phyloP scores from a whole-genome alignment of 2,797 vertebrate genomes.

The Anniella stebbinsi region DNA sequence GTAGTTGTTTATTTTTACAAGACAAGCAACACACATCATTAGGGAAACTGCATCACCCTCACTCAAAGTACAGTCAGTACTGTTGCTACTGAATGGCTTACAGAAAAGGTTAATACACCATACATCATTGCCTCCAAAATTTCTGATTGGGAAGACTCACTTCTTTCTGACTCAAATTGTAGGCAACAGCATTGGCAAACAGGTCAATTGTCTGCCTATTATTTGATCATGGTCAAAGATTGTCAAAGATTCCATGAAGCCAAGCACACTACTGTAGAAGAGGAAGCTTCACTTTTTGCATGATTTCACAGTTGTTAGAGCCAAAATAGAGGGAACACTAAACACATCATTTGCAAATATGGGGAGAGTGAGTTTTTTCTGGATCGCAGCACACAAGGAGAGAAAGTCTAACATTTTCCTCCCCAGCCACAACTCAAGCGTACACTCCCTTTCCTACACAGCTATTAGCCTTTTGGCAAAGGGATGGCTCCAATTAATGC shows the following conservation, averaged over 20 bases:
- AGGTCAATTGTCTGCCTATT: not conserved
- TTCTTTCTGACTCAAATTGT: not conserved
- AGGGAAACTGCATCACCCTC: not conserved
- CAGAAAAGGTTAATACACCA: not conserved
- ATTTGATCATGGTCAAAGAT: not conserved
- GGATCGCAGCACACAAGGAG: too few relatives aligned
- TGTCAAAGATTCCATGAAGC: not conserved
- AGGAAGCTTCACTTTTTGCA: too few relatives aligned
- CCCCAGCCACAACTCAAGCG: too few relatives aligned
- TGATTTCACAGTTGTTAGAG: too few relatives aligned
- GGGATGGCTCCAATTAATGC: too few relatives aligned
- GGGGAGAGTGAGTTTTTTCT: too few relatives aligned
- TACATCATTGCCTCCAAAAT: not conserved
- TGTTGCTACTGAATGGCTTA: not conserved
- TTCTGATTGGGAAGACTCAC: not conserved
- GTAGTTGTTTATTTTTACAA: conserved; percentile 12
- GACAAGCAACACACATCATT: not conserved
- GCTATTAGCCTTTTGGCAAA: too few relatives aligned
- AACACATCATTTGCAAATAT: too few relatives aligned
- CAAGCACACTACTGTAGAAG: too few relatives aligned
- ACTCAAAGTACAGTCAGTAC: not conserved
- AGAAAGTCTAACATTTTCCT: too few relatives aligned
- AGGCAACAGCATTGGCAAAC: not conserved
- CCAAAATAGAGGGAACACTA: too few relatives aligned
- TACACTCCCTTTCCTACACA: too few relatives aligned